These are phyloP conservation scores for Drosophila ohnishii DNA, from an alignment of 1,140 invertebrate species.

Conservation along the genomic window DNA sequence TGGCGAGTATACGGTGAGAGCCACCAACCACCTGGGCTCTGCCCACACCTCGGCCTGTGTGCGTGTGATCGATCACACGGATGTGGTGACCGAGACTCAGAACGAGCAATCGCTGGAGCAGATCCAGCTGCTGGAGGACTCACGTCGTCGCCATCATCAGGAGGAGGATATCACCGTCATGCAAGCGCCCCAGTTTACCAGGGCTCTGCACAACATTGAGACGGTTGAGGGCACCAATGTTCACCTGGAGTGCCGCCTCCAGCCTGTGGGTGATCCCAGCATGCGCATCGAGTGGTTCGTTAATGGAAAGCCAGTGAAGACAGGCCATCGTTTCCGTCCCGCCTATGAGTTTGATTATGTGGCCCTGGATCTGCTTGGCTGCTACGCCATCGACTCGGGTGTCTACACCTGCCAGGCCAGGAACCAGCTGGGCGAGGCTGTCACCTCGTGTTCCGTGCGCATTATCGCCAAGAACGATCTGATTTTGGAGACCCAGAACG, in stretches of 20 bases:
- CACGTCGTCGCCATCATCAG: slow-evolving; percentile 87
- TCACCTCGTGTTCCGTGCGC: slow-evolving; percentile 94
- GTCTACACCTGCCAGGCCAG: slow-evolving; percentile 96
- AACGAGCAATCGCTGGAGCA: slow-evolving; percentile 97
- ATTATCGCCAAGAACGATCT: slow-evolving; percentile 95
- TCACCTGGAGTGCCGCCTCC: slow-evolving; percentile 95
- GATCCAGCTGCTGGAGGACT: slow-evolving; percentile 96
- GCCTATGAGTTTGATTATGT: slow-evolving; percentile 99
- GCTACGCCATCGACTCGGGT: slow-evolving; percentile 98
- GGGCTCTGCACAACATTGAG: slow-evolving; percentile 94
- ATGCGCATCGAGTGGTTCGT: slow-evolving; percentile 99
- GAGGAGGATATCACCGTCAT: slow-evolving; percentile 91
- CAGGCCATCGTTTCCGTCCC: slow-evolving; percentile 96
- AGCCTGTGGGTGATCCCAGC: slow-evolving; percentile 96
- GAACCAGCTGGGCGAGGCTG: slow-evolving; percentile 96
- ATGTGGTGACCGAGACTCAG: slow-evolving; percentile 96
- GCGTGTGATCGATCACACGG: slow-evolving; percentile 91
- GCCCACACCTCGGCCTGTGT: slow-evolving; percentile 96
- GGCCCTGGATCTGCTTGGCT: slow-evolving; percentile 96
- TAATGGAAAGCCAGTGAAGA: slow-evolving; percentile 94
- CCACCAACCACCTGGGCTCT: slow-evolving; percentile 95
- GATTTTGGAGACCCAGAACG: slow-evolving; percentile 92
- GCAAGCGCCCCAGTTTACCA: slow-evolving; percentile 93
- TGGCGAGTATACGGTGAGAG: slow-evolving; percentile 96
- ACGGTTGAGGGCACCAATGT: slow-evolving; percentile 96